These are phyloP conservation scores for Astyanax mexicanus DNA, from an alignment of 2,797 vertebrate species.

Conservation along the genomic window DNA sequence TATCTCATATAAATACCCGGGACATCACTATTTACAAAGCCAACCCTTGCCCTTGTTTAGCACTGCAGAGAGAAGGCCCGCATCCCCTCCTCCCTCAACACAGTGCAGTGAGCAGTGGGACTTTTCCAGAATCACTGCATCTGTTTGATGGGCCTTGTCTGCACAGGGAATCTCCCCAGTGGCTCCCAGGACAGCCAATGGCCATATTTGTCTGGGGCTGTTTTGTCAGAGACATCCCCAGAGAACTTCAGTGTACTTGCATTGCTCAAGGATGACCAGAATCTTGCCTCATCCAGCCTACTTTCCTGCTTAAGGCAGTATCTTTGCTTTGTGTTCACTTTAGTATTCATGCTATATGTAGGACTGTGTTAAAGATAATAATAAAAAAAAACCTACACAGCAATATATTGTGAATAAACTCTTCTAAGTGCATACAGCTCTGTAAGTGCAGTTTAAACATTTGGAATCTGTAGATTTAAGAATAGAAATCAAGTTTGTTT, in stretches of 20 bases:
- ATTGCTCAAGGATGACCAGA: not conserved
- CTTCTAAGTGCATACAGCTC: no score
- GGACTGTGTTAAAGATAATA: not conserved
- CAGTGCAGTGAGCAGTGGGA: conserved; percentile 21
- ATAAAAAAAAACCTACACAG: not conserved
- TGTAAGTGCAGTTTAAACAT: no score
- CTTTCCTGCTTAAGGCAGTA: not conserved
- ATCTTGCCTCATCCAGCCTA: conserved; percentile 24
- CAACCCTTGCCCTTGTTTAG: conserved; percentile 21
- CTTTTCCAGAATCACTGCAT: conserved; percentile 43
- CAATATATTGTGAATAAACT: not conserved
- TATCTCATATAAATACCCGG: no score
- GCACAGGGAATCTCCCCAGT: conserved; percentile 48
- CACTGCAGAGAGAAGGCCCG: conserved; percentile 17
- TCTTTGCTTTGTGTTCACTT: conserved; percentile 13
- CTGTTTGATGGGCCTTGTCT: conserved; percentile 37
- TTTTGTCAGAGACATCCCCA: conserved; percentile 29
- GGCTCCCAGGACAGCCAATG: conserved; percentile 30
- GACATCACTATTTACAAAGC: not conserved
- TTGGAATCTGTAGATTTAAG: no score
- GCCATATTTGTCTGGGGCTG: conserved; percentile 27
- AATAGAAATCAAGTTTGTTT: no score
- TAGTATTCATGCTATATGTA: not conserved
- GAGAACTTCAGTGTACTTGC: not conserved
- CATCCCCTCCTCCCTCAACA: not conserved